Base-by-base conservation (phyloP, 1,140 invertebrate genomes). In the Trigoniulus corallinus region DNA sequence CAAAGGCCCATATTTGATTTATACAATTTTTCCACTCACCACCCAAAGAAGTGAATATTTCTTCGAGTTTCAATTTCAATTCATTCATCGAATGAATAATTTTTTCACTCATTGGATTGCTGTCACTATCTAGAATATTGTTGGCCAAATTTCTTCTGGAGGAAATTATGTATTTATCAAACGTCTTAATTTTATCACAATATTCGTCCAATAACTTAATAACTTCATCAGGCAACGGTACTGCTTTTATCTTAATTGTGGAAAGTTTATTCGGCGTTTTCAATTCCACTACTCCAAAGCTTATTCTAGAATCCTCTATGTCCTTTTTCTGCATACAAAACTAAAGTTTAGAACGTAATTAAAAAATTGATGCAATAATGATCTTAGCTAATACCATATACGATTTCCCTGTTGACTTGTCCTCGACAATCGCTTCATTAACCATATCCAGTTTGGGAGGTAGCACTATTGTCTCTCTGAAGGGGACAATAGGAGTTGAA, bases 401-500 rank as follows among this genome's bases (percentile, higher is more conserved):
- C 15, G 29, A 7, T 34, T 7, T 20, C 18, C 12, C 4, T 10
- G 7, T 24, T 21, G 7, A 7, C 42, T 24, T 21, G 25, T 48
- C 25, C 18, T 26, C 60, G 64, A 77, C 76, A 57, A 88, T 87
- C 24, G 74, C 74, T 72, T 92, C 88, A 65, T 93, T 92, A 0
- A 88, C 80, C 83, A 88, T 86, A 60, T 93, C 88, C 1, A 84
- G 64, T 60, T 78, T 86, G 0, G 87, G 86, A 15, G 80, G 79
- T 27, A 74, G 72, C 0, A 97, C 77, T 53, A 96, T 76, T 0
- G 93, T 98, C 67, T 99, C 95, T 57, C 88, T 72, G 58, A 97
- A 94, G 13, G 93, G 86, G 2, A 98, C 92, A 56, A 98, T 97
- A 0, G 94, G 94, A 59, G 86, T 79, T 1, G 93, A 98, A 0